phyloP scores from a whole-genome alignment of 2,113 vertebrate genomes.

The Tachysurus fulvidraco region DNA sequence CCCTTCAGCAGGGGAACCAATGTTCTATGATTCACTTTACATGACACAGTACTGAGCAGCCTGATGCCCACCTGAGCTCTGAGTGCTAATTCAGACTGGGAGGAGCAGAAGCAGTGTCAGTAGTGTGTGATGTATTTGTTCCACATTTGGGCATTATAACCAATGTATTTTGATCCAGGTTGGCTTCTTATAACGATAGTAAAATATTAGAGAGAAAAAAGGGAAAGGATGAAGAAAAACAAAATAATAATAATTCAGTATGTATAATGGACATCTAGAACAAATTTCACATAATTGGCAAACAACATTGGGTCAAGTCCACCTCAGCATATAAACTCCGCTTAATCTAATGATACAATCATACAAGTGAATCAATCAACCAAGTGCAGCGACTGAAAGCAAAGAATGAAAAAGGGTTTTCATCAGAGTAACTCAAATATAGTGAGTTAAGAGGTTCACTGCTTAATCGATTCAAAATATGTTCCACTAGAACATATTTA shows the following conservation, averaged over 20 bases:
- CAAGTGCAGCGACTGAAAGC: conserved; percentile 34
- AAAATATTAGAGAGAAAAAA: not conserved
- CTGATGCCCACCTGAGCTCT: not conserved
- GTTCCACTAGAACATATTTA: conserved; percentile 67
- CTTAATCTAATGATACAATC: conserved; percentile 19
- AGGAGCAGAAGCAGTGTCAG: not conserved
- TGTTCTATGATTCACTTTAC: conserved; percentile 7
- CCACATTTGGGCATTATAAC: conserved; percentile 10
- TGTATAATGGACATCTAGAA: not conserved
- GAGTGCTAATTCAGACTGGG: conserved; percentile 16
- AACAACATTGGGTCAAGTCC: conserved; percentile 24
- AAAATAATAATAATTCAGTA: conserved; percentile 11
- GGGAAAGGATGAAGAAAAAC: not conserved
- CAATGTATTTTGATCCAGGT: not conserved
- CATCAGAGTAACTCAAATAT: conserved; percentile 66
- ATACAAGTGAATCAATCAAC: conserved; percentile 41
- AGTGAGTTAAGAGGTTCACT: conserved; percentile 72
- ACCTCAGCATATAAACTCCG: conserved; percentile 32
- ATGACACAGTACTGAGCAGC: conserved; percentile 22
- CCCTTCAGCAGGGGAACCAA: too few relatives aligned
- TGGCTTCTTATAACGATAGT: not conserved
- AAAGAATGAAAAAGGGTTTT: conserved; percentile 42
- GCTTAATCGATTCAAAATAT: conserved; percentile 71
- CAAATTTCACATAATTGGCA: conserved; percentile 38
- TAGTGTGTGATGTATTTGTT: not conserved